A percentile compares a stretch with the other conserved stretches of the same genome.
phyloP scores from a whole-genome alignment of 2,113 vertebrate species.

The Anolis sagrei region DNA sequence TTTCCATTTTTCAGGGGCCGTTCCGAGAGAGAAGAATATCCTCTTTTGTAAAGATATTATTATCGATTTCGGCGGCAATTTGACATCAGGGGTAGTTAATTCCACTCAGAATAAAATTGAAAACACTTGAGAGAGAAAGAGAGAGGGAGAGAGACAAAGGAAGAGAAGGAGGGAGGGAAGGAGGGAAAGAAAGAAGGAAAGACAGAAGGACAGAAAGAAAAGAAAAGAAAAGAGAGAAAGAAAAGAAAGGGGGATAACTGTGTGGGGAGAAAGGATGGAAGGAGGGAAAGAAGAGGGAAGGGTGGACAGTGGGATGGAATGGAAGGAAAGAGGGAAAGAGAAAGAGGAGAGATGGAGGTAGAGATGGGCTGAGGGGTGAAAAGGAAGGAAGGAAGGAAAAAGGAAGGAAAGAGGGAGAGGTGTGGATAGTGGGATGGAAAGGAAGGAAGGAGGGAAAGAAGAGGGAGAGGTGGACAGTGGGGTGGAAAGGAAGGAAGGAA shows the following conservation, averaged over 20 bases:
- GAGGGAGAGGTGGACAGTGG: not conserved
- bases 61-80: conserved; percentile 99
- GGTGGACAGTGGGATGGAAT: too few species aligned
- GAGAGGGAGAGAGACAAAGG: conserved; percentile 26
- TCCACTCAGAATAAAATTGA: conserved; percentile 99
- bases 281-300: conserved; percentile 64
- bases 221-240: too few species aligned
- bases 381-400: not conserved
- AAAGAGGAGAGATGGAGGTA: not conserved
- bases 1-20: conserved; percentile 99
- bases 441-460: too few species aligned
- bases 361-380: not conserved
- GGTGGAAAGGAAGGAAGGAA: too few species aligned
- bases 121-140: conserved; percentile 66
- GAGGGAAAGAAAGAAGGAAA: conserved; percentile 9
- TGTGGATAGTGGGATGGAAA: too few species aligned
- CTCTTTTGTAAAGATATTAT: conserved; percentile 99
- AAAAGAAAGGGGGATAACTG: not conserved
- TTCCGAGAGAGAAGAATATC: conserved; percentile 99
- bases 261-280: accelerated
- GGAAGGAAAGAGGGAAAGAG: not conserved
- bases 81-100: conserved; percentile 99
- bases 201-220: too few species aligned
- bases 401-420: not conserved
- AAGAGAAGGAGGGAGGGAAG: not conserved